Evolutionary conservation across 1,140 invertebrate genomes (phyloP).

Genomic region (Lithobius niger): DNA sequence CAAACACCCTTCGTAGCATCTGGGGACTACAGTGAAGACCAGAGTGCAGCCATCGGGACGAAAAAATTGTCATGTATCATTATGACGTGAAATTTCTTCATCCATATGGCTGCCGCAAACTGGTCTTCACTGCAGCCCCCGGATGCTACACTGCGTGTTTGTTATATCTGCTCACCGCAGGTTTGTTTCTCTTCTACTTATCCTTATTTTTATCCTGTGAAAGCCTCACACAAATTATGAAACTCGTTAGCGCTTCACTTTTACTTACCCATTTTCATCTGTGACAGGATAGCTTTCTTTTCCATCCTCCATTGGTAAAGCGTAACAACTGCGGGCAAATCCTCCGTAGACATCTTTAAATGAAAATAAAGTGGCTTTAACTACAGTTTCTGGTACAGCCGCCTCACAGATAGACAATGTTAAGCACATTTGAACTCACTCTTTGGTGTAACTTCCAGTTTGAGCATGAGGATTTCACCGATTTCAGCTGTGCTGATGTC

Average conservation of each 20-base stretch:
- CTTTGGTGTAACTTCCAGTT: slow-evolving; percentile 83
- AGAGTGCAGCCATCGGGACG: too few relatives aligned
- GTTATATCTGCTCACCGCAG: too few relatives aligned
- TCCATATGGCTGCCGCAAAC: too few relatives aligned
- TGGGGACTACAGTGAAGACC: too few relatives aligned
- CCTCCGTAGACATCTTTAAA: slow-evolving; percentile 75
- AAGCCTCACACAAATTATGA: too few relatives aligned
- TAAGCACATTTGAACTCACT: slow-evolving; percentile 34
- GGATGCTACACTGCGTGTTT: too few relatives aligned
- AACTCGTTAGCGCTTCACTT: neutral
- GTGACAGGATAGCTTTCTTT: slow-evolving; percentile 79
- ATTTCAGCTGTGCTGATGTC: slow-evolving; percentile 84
- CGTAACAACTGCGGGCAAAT: slow-evolving; percentile 80
- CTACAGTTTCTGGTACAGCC: slow-evolving; percentile 3
- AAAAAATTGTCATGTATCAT: too few relatives aligned
- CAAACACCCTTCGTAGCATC: too few relatives aligned
- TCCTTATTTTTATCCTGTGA: neutral
- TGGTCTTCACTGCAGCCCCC: too few relatives aligned
- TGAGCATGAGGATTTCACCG: slow-evolving; percentile 75
- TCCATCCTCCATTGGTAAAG: slow-evolving; percentile 74
- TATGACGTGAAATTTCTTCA: too few relatives aligned
- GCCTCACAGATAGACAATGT: neutral
- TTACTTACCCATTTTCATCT: slow-evolving; percentile 60
- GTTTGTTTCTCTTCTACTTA: too few relatives aligned
- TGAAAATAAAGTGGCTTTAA: slow-evolving; percentile 6